phyloP scores from a whole-genome alignment of 1,140 invertebrate genomes.

The Cydia pomonella region DNA sequence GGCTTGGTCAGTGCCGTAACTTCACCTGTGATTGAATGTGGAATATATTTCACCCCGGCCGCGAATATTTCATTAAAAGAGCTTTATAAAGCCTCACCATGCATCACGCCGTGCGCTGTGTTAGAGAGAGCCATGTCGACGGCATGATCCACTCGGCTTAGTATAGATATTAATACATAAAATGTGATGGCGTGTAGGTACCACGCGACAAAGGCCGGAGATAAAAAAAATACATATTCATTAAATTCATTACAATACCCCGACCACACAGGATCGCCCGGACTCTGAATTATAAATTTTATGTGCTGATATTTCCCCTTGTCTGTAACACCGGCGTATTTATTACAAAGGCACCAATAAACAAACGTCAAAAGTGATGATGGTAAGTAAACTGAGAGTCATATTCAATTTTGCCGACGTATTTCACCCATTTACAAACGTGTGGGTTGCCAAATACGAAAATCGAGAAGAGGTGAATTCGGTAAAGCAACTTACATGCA shows the following conservation, averaged over 20 bases:
- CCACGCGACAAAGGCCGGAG: constrained; percentile 50
- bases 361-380: constrained; percentile 10
- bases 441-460: constrained; percentile 13
- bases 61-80: constrained; percentile 77
- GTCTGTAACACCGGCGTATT: neutral
- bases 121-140: constrained; percentile 60
- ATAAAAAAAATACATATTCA: constrained; percentile 38
- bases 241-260: constrained; percentile 23
- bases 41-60: constrained; percentile 67
- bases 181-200: constrained; percentile 49
- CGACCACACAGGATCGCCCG: constrained; percentile 8
- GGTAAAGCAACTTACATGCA: constrained; percentile 12
- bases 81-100: constrained; percentile 58
- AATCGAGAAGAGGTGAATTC: constrained; percentile 25
- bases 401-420: constrained; percentile 14
- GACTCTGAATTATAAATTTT: constrained; percentile 4
- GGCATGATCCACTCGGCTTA: constrained; percentile 71
- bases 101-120: constrained; percentile 64
- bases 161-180: constrained; percentile 70
- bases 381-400: constrained; percentile 5
- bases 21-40: constrained; percentile 70
- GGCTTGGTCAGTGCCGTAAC: constrained; percentile 50
- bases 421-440: constrained; percentile 17
- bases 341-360: constrained; percentile 9
- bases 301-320: neutral